Evolutionary conservation across 2,797 vertebrate genomes (phyloP).

Genomic region (Spheniscus humboldti): DNA sequence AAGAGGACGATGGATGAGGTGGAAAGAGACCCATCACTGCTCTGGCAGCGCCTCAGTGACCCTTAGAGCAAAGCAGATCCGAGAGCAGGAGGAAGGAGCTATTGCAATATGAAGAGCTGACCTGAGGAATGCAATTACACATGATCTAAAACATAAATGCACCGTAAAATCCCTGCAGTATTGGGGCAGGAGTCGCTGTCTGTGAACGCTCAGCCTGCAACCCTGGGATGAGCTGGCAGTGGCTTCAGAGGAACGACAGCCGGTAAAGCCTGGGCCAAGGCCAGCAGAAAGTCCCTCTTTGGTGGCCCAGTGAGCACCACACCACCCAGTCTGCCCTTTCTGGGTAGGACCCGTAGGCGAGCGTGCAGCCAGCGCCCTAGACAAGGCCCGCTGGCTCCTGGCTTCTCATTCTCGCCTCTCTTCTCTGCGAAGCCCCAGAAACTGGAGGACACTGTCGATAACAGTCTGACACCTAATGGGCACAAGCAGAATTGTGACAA

Average conservation of each 20-base stretch:
- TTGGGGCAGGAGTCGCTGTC: neutral
- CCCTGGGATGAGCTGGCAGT: neutral
- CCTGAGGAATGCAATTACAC: neutral
- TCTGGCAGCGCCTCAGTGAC: neutral
- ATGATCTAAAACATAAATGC: fast-evolving
- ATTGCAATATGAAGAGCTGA: neutral
- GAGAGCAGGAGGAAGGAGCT: neutral
- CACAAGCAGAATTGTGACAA: constrained; percentile 6
- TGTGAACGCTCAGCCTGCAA: neutral
- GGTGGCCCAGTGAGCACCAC: neutral
- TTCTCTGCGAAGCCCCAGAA: neutral
- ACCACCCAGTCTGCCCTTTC: neutral
- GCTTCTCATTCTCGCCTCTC: neutral
- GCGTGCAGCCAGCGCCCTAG: neutral
- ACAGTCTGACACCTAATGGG: constrained; percentile 64
- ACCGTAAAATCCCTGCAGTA: neutral
- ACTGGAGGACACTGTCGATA: neutral
- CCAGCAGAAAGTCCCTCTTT: neutral
- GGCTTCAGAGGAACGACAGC: neutral
- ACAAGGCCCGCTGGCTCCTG: neutral
- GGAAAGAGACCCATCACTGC: neutral
- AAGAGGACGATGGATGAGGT: neutral
- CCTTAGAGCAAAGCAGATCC: neutral
- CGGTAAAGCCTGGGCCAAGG: neutral
- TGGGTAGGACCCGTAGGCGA: fast-evolving